Evolutionary conservation across 2,888 invertebrate genomes (phyloP), one percentile per base, ranked within the genome.

Genomic region (Petrophora chlorosata): DNA sequence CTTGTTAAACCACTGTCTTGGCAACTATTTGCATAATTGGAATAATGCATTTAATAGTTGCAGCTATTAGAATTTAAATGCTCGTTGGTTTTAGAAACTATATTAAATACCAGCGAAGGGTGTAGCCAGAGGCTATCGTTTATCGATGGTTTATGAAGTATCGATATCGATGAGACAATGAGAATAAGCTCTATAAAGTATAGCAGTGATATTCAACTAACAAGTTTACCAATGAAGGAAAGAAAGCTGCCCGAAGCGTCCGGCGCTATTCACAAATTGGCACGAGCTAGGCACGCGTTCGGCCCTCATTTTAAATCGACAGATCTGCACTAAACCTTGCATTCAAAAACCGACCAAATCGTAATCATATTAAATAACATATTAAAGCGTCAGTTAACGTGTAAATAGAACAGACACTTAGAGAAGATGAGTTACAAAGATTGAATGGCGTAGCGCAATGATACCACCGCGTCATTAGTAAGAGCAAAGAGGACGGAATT

Each of bases 221-320:
- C 86, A 82, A 85, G 85, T 86, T 82, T 79, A 86, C 83, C 85
- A 80, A 82, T 79, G 79, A 68, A 82, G 86, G 85, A 88, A 89
- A 88, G 86, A 88, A 88, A 88, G 87, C 85, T 78, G 83, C 82
- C 79, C 71, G 74, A 67, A 82, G 85, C 86, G 84, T 82, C 84
- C 85, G 83, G 80, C 79, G 83, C 82, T 86, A 84, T 85, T 84
- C 86, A 86, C 89, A 88, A 88, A 87, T 89, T 88, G 87, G 86
- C 87, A 88, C 88, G 88, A 88, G 87, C 86, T 80, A 76, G 82
- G 79, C 88, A 87, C 87, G 85, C 87, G 85, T 77, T 73, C 56
- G 50, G 30, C 52, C 52, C 25, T 45, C 60, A 55, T 54, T 45
- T 28, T 47, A 49, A 45, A 80, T 74, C 22, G 64, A 33, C 63